phyloP scores from a whole-genome alignment of 2,888 invertebrate genomes.

The Leptinotarsa peninsularis region DNA sequence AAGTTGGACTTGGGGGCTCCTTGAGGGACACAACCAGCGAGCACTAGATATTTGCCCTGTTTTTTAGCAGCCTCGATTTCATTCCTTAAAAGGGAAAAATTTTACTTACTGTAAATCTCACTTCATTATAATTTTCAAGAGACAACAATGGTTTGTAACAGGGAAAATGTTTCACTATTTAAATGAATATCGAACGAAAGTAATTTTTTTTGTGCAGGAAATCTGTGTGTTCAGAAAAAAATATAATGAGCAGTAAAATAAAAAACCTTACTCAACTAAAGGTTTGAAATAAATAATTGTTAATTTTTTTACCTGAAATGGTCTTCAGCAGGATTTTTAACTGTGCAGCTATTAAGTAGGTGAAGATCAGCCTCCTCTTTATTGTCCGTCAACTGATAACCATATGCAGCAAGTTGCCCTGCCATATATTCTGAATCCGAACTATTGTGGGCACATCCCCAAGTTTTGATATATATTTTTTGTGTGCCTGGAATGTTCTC shows the following conservation, averaged over 20 bases:
- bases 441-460: conserved; percentile 98
- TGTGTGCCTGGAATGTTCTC: conserved; percentile 77
- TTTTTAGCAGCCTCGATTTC: conserved; percentile 82
- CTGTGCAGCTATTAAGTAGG: conserved; percentile 97
- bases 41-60: conserved; percentile 85
- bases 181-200: too few species aligned
- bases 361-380: conserved; percentile 89
- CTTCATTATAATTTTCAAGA: too few species aligned
- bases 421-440: conserved; percentile 99
- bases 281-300: background rate
- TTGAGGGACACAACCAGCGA: conserved; percentile 98
- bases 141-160: too few species aligned
- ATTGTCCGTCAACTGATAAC: conserved; percentile 85
- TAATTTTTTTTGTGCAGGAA: too few species aligned
- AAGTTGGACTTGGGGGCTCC: conserved; percentile 83
- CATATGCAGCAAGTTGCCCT: conserved; percentile 88
- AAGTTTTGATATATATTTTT: conserved; percentile 89
- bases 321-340: conserved; percentile 97
- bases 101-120: too few species aligned
- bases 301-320: conserved; percentile 76
- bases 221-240: too few species aligned
- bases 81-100: conserved; percentile 72
- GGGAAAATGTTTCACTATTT: too few species aligned
- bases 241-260: too few species aligned
- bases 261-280: conserved; percentile 7